Evolutionary conservation across 2,888 invertebrate genomes (phyloP), one percentile per base, ranked within the genome.

Genomic region (Acrobasis repandana): DNA sequence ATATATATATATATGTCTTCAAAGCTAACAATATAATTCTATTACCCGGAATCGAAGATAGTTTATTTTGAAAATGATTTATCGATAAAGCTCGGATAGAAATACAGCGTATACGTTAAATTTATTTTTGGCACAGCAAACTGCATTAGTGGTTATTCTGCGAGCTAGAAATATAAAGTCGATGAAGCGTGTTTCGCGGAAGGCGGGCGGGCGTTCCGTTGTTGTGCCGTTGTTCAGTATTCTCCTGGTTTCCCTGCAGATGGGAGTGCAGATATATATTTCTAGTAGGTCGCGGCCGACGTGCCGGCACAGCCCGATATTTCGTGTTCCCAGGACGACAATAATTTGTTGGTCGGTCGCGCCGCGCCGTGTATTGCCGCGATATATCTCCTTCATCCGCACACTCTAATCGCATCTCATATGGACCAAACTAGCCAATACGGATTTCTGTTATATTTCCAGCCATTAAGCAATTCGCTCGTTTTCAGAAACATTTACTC

Each of bases 301-400:
- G 77, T 75, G 78, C 77, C 72, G 67, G 75, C 74, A 70, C 78
- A 77, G 76, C 74, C 82, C 85, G 83, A 86, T 87, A 86, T 86
- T 86, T 86, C 86, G 79, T 84, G 80, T 79, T 88, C 87, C 88
- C 88, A 75, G 80, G 85, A 82, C 86, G 86, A 85, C 86, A 82
- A 88, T 89, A 90, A 89, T 89, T 89, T 88, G 88, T 88, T 86
- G 82, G 86, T 84, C 83, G 86, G 83, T 85, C 85, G 83, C 80
- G 75, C 78, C 76, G 76, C 76, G 79, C 75, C 80, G 76, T 83
- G 81, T 83, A 85, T 82, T 80, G 79, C 80, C 74, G 60, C 83
- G 74, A 85, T 86, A 84, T 85, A 86, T 86, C 80, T 82, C 79
- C 78, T 82, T 84, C 84, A 84, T 71, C 76, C 76, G 73, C 74